Evolutionary conservation across 2,113 vertebrate genomes (phyloP).

Genomic region (Callospermophilus lateralis): DNA sequence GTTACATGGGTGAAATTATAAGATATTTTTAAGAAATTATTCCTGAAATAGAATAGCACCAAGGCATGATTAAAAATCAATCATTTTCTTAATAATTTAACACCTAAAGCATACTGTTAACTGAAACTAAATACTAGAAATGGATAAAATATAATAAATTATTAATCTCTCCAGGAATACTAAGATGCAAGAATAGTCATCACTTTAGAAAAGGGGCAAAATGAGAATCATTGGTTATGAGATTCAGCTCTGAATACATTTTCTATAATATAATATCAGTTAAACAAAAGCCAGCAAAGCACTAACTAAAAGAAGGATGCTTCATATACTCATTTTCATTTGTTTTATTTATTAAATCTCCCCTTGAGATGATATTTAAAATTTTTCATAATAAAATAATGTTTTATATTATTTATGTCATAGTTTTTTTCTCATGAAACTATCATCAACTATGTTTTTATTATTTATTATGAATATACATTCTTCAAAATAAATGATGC

Average conservation of each 20-base stretch:
- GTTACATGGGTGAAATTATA: neutral
- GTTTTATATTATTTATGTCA: neutral
- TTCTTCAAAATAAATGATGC: neutral
- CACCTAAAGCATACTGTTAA: neutral
- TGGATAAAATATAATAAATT: constrained; percentile 13
- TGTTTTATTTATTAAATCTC: constrained; percentile 11
- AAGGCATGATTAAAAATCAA: neutral
- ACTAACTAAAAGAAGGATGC: neutral
- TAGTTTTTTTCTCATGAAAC: neutral
- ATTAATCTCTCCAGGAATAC: neutral
- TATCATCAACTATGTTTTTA: neutral
- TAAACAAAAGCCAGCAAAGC: neutral
- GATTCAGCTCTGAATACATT: neutral
- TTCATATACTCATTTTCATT: neutral
- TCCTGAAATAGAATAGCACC: neutral
- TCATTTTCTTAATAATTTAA: constrained; percentile 55
- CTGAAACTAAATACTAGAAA: constrained; percentile 46
- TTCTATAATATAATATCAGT: neutral
- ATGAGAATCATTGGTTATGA: neutral
- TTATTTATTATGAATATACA: neutral
- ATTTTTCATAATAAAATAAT: neutral
- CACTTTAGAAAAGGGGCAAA: neutral
- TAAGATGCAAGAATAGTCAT: neutral
- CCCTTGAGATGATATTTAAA: neutral
- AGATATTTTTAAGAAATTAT: constrained; percentile 10